These are phyloP conservation scores for Solea senegalensis DNA, from an alignment of 2,113 vertebrate species.

Conservation along the genomic window DNA sequence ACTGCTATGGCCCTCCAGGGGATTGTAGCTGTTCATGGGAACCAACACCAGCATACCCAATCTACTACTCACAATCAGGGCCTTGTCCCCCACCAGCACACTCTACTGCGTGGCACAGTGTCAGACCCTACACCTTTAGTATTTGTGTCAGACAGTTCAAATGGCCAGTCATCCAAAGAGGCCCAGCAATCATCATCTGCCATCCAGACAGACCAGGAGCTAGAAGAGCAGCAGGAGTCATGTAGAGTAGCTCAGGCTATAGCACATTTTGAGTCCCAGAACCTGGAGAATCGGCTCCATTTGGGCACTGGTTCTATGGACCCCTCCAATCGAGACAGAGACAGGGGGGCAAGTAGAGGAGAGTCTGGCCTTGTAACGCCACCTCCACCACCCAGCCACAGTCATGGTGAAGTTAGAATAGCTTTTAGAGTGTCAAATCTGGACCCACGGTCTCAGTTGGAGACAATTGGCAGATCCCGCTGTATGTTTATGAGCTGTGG, in stretches of 20 bases:
- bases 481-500: constrained; percentile 88
- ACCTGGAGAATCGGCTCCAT: constrained; percentile 72
- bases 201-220: constrained; percentile 70
- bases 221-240: constrained; percentile 81
- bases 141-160: constrained; percentile 80
- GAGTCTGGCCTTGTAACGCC: constrained; percentile 46
- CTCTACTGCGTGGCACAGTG: constrained; percentile 61
- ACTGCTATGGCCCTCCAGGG: constrained; percentile 86
- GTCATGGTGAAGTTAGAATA: constrained; percentile 88
- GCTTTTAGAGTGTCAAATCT: constrained; percentile 92
- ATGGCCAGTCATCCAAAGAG: constrained; percentile 52
- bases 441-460: constrained; percentile 79
- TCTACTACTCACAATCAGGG: constrained; percentile 42
- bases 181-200: constrained; percentile 58
- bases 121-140: constrained; percentile 76
- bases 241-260: constrained; percentile 90
- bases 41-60: constrained; percentile 52
- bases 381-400: constrained; percentile 67
- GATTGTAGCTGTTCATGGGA: constrained; percentile 76
- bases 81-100: constrained; percentile 68
- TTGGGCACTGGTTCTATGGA: constrained; percentile 48
- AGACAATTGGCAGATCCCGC: constrained; percentile 76
- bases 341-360: constrained; percentile 40
- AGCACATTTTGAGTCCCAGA: constrained; percentile 90
- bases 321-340: constrained; percentile 42